A percentile compares a stretch with the other conserved stretches of the same genome.
These are phyloP conservation scores for Puffinus mauretanicus DNA, from an alignment of 2,113 vertebrate species.

Conservation along the genomic window DNA sequence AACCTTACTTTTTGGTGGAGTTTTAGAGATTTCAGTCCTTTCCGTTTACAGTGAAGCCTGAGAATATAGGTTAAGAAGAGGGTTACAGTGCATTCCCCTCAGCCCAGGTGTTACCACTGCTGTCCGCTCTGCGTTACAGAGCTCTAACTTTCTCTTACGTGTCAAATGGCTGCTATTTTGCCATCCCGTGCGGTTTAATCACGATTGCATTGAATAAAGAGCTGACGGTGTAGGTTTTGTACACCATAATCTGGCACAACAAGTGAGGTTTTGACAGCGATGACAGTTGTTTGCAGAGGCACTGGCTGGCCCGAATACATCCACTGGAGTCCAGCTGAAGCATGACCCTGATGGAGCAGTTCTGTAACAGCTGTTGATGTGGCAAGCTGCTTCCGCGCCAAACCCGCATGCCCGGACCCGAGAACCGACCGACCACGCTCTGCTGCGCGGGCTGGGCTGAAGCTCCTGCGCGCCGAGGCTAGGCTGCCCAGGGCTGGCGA, in stretches of 20 bases:
- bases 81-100: rapidly evolving
- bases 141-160: rapidly evolving
- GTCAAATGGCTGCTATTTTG: not conserved
- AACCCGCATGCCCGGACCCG: rapidly evolving
- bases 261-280: rapidly evolving
- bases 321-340: rapidly evolving
- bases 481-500: not conserved
- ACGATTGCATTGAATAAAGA: rapidly evolving
- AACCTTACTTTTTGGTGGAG: not conserved
- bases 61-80: not conserved
- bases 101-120: rapidly evolving
- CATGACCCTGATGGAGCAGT: rapidly evolving
- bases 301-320: rapidly evolving
- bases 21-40: not conserved
- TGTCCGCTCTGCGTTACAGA: rapidly evolving
- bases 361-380: rapidly evolving
- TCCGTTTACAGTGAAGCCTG: not conserved
- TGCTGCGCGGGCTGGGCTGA: not conserved
- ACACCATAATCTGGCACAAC: rapidly evolving
- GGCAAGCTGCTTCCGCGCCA: too few species aligned
- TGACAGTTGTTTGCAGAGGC: not conserved
- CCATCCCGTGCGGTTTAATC: rapidly evolving
- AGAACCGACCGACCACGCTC: rapidly evolving
- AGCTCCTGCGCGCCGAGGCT: not conserved
- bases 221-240: rapidly evolving